These are phyloP conservation scores for Formica exsecta DNA, from an alignment of 1,140 invertebrate species.

Conservation along the genomic window DNA sequence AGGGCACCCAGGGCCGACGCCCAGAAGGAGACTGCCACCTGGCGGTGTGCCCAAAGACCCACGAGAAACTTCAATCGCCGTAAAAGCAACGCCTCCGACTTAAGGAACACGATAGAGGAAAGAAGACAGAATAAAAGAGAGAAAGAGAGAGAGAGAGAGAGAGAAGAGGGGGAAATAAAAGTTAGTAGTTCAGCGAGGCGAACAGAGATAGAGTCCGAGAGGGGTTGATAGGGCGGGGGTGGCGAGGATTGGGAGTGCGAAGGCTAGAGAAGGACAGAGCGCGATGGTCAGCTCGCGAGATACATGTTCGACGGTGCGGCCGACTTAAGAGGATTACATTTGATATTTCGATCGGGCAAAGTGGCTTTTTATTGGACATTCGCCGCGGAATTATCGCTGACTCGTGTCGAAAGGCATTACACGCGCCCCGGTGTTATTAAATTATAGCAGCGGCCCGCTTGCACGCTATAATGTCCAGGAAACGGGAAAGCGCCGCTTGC, in stretches of 20 bases:
- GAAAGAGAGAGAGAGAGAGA: conserved; percentile 36
- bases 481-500: conserved; percentile 23
- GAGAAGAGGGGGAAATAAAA: conserved; percentile 43
- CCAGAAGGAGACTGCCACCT: conserved; percentile 83
- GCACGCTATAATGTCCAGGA: conserved; percentile 69
- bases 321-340: conserved; percentile 86
- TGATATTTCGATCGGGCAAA: conserved; percentile 85
- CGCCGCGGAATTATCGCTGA: conserved; percentile 79
- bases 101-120: conserved; percentile 50
- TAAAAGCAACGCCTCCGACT: conserved; percentile 83
- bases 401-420: conserved; percentile 79
- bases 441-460: conserved; percentile 70
- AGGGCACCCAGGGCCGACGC: conserved; percentile 70
- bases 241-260: conserved; percentile 11
- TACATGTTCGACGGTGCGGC: conserved; percentile 78
- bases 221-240: conserved; percentile 43
- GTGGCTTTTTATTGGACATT: conserved; percentile 85
- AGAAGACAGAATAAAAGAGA: conserved; percentile 5
- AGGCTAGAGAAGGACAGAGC: conserved; percentile 51
- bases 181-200: conserved; percentile 47
- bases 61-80: conserved; percentile 83
- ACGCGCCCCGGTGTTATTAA: conserved; percentile 71
- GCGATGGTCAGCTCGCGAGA: conserved; percentile 81
- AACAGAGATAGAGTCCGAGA: conserved; percentile 49
- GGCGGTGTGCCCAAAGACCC: conserved; percentile 82